These are phyloP conservation scores for Saguinus imperator DNA, from an alignment of 2,113 vertebrate genomes.

Conservation along the genomic window DNA sequence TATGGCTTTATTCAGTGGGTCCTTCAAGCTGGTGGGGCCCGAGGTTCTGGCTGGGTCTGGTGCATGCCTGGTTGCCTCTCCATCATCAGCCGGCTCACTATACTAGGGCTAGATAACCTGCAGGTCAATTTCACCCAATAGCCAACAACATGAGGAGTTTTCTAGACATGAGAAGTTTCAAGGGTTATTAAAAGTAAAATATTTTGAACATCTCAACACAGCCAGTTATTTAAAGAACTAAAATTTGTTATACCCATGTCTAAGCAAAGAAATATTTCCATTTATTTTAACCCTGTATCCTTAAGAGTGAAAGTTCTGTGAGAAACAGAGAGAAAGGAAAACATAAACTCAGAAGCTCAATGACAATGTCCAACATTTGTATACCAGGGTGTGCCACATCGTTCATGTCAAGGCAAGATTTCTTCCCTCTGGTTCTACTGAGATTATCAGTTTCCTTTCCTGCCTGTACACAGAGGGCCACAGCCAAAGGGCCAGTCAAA, in stretches of 20 bases:
- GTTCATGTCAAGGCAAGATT: not conserved
- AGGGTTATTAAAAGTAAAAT: not conserved
- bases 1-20: not conserved
- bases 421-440: not conserved
- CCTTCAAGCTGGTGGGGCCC: not conserved
- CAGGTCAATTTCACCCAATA: not conserved
- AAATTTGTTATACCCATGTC: not conserved
- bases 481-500: not conserved
- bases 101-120: not conserved
- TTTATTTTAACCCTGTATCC: not conserved
- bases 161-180: not conserved
- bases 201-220: not conserved
- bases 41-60: not conserved
- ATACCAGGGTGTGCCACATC: too few relatives aligned
- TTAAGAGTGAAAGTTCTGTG: not conserved
- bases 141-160: not conserved
- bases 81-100: not conserved
- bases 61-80: not conserved
- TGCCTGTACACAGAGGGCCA: not conserved
- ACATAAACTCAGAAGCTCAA: not conserved
- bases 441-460: not conserved
- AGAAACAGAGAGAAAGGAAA: not conserved
- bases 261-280: not conserved
- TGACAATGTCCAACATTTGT: not conserved
- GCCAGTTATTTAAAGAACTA: constrained; percentile 17